Conservation (phyloP, 92 coral and sea anemone genomes). For the Phenganax stokvisi region DNA sequence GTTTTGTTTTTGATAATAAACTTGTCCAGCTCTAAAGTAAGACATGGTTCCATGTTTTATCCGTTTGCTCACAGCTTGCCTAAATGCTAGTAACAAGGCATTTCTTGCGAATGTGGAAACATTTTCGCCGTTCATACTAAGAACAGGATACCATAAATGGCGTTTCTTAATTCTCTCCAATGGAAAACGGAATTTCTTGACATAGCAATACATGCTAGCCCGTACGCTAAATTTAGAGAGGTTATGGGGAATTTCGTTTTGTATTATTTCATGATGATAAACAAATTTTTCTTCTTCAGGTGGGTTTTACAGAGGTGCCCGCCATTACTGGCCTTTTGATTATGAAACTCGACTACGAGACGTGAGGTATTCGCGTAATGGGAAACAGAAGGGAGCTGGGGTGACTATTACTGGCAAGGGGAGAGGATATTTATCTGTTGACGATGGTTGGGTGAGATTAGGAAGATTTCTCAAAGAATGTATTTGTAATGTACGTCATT, state of each 20-base stretch:
- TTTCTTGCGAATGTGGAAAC: no score
- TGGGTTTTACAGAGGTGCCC: conserved; percentile 40
- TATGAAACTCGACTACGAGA: conserved; percentile 33
- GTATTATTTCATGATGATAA: no score
- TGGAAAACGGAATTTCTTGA: no score
- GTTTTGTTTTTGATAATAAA: no score
- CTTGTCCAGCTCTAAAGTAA: no score
- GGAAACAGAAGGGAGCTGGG: conserved; percentile 2
- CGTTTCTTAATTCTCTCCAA: no score
- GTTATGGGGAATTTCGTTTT: neutral
- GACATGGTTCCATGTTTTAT: neutral
- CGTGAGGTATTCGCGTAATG: conserved; percentile 25
- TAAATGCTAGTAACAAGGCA: neutral
- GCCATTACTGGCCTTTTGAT: conserved; percentile 57
- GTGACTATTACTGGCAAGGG: conserved; percentile 11
- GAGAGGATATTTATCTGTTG: conserved; percentile 14
- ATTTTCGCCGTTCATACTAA: no score
- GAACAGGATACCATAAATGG: no score
- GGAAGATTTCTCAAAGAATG: conserved; percentile 55
- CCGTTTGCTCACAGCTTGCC: neutral
- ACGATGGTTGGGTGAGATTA: conserved; percentile 55
- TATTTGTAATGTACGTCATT: conserved; percentile 49
- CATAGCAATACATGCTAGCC: neutral
- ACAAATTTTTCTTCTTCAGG: conserved; percentile 12
- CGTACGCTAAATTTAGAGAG: neutral